Base-by-base conservation (phyloP, 1,140 invertebrate genomes). In the Pararge aegeria region DNA sequence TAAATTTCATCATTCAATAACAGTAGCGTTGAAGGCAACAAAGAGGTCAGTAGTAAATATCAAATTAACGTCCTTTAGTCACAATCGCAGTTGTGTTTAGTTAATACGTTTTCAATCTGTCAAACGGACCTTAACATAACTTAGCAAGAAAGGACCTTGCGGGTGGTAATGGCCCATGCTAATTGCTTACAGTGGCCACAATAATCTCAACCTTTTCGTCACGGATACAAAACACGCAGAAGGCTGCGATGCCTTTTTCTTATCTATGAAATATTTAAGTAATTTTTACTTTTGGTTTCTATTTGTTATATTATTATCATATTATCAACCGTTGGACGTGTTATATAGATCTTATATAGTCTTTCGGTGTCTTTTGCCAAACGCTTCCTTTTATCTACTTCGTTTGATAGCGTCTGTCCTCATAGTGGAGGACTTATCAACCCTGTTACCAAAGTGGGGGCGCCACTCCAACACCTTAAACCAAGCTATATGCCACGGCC, bases 1-100 rank as follows among this genome's bases (percentile, higher is more conserved):
- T 58, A 58, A 19, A 34, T 49, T 61, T 55, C 55, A 61, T 61
- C 30, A 27, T 27, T 38, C 18, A 52, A 34, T 55, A 66, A 30
- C 34, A 27, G 53, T 57, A 13, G n/a, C 16, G 40, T 29, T 38
- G 24, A 58, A 58, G 56, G 48, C 15, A 60, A 54, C 37, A 27
- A 50, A 55, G 58, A 65, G 66, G 66, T 65, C 66, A 60, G 34
- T 61, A 42, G 51, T 68, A 61, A 64, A 67, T 57, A 65, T n/a
- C n/a, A n/a, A n/a, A n/a, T 67, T 73, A 60, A 73, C 61, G 66
- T 74, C 64, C 58, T 66, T 68, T 66, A 60, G 64, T 71, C 64
- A 71, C 69, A 63, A 66, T 50, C 57, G 40, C 44, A 42, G 38
- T 42, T 42, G 16, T 56, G 38, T 54, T 53, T 68, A 50, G 61